These are phyloP conservation scores for Troides aeacus DNA, from an alignment of 2,888 invertebrate species.

Conservation along the genomic window DNA sequence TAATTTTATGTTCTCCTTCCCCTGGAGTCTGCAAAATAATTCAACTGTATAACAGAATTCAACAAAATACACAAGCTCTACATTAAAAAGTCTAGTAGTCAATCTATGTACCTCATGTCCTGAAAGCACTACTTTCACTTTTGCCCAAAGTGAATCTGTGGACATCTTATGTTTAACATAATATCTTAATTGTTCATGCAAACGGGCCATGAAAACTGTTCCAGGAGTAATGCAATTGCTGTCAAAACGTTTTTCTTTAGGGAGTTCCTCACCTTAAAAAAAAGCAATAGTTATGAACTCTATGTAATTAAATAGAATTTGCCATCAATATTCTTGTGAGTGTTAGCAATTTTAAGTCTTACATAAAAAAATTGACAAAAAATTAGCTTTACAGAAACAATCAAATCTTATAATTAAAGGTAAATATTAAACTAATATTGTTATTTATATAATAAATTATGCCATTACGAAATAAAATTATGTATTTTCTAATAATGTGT, in stretches of 20 bases:
- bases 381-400: too few relatives aligned
- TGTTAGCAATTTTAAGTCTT: too few relatives aligned
- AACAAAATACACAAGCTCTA: not conserved
- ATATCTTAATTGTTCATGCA: conserved; percentile 92
- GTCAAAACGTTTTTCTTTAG: conserved; percentile 92
- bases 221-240: conserved; percentile 99
- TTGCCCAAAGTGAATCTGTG: conserved; percentile 92
- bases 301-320: too few relatives aligned
- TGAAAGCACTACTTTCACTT: conserved; percentile 91
- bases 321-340: too few relatives aligned
- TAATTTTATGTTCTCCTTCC: conserved; percentile 99
- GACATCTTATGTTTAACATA: conserved; percentile 92
- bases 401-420: too few relatives aligned
- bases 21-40: conserved; percentile 87
- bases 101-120: conserved; percentile 89
- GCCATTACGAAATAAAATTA: not conserved
- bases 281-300: not conserved
- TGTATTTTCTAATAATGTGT: too few relatives aligned
- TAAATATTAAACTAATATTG: too few relatives aligned
- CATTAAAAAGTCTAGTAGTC: too few relatives aligned
- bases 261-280: conserved; percentile 83
- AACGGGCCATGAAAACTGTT: conserved; percentile 93
- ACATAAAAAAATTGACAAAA: too few relatives aligned
- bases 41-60: not conserved
- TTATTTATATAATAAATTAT: too few relatives aligned